Evolutionary conservation across 2,797 vertebrate genomes (phyloP).

Genomic region (Rhyacichthys aspro): DNA sequence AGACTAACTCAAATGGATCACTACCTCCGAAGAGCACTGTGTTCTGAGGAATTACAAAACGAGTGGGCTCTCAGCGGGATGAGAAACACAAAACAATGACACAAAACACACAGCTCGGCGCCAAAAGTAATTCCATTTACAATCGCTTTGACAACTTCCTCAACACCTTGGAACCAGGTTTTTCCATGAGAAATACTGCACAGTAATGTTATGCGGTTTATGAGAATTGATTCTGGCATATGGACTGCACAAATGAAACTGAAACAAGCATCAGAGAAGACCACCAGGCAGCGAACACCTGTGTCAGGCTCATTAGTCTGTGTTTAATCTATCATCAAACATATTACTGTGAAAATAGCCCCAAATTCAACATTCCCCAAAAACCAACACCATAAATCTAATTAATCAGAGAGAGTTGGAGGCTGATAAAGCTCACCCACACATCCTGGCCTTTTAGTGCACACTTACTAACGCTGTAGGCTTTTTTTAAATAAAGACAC

Average conservation of each 20-base stretch:
- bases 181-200: background rate
- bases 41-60: conserved; percentile 47
- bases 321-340: too few species aligned
- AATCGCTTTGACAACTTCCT: conserved; percentile 4
- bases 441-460: conserved; percentile 13
- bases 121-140: conserved; percentile 4
- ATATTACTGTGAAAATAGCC: too few species aligned
- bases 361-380: too few species aligned
- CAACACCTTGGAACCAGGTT: background rate
- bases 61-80: conserved; percentile 46
- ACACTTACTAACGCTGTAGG: conserved; percentile 10
- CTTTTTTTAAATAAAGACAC: background rate
- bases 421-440: conserved; percentile 21
- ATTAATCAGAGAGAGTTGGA: conserved; percentile 18
- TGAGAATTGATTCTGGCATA: background rate
- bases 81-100: conserved; percentile 39
- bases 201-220: background rate
- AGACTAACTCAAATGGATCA: conserved; percentile 56
- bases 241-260: background rate
- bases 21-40: conserved; percentile 36
- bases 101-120: conserved; percentile 23
- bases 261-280: background rate
- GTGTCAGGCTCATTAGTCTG: too few species aligned
- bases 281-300: too few species aligned
- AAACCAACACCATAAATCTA: conserved; percentile 1